Evolutionary conservation across 2,113 vertebrate species (phyloP), one percentile per base, ranked within the genome.

Genomic region (Sinocyclocheilus maitianheensis): DNA sequence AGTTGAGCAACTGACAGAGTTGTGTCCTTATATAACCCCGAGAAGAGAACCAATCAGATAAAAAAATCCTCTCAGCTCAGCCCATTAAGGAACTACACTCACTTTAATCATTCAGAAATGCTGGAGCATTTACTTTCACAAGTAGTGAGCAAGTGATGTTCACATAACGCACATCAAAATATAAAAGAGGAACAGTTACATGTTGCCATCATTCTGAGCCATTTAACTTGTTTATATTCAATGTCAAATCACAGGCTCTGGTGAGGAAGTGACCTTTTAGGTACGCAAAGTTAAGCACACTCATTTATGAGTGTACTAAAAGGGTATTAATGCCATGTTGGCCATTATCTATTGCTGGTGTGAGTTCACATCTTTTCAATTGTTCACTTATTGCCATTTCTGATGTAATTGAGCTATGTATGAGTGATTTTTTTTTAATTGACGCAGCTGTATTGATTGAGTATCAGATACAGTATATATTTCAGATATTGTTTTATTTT

Each of bases 301-400:
- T 81, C 26, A 79, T 87, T 77, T 80, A 81, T 60, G 46, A 77
- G 77, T n/a, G 77, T 84, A 62, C 62, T 62, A 40, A 40, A 74
- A 74, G 16, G 60, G 77, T 69, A 85, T 78, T 34, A 60, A 18
- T 37, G 77, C 90, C 83, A 48, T 5, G 67, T 81, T 37, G 55
- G 22, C 48, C 34, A 58, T 74, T 88, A 89, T 87, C 77, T 86
- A 75, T 80, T 76, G 37, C 83, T 85, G 85, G 43, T 24, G 24
- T 74, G 76, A 78, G 51, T 22, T 69, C n/a, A 40, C 24, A 7
- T 78, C 63, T n/a, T 81, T 65, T 82, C 34, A 71, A 4, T 51
- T 72, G 26, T 75, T 75, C 58, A 79, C 65, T 65, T 75, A 79
- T 83, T 83, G 55, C 6, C 77, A 86, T 86, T 88, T 84, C 76